phyloP scores from a whole-genome alignment of 2,113 vertebrate genomes.

The Oncorhynchus gorbuscha region DNA sequence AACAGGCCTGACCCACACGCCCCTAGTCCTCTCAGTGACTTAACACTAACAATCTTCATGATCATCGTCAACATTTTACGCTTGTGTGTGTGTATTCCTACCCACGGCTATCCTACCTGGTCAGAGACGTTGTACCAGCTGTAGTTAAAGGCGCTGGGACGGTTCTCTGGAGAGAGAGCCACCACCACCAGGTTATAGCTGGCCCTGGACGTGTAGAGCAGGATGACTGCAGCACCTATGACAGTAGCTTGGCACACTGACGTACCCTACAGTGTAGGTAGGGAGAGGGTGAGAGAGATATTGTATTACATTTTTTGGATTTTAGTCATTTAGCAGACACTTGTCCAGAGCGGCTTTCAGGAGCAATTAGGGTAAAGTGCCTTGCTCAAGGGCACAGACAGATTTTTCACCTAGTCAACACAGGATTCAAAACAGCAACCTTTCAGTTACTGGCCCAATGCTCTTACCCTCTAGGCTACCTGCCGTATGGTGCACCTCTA shows the following conservation, averaged over 20 bases:
- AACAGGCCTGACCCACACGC: background rate
- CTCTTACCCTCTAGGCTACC: too few species aligned
- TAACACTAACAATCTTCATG: background rate
- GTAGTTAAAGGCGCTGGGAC: constrained; percentile 89
- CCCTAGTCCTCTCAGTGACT: background rate
- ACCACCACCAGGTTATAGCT: constrained; percentile 94
- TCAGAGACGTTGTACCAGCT: constrained; percentile 94
- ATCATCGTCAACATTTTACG: background rate
- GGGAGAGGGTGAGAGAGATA: background rate
- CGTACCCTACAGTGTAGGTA: constrained; percentile 78
- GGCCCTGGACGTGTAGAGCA: constrained; percentile 92
- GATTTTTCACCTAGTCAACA: too few species aligned
- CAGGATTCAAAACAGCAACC: too few species aligned
- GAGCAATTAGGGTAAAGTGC: too few species aligned
- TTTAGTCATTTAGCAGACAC: too few species aligned
- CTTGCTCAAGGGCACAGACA: too few species aligned
- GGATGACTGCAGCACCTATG: constrained; percentile 84
- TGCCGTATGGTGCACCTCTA: too few species aligned
- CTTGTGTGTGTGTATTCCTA: background rate
- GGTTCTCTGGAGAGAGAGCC: constrained; percentile 81
- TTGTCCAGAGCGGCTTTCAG: too few species aligned
- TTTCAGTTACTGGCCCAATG: too few species aligned
- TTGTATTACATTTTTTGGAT: too few species aligned
- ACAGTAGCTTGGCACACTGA: constrained; percentile 91
- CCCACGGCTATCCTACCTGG: constrained; percentile 75